Conservation (phyloP, 2,888 invertebrate genomes). For the Agrotis clavis region DNA sequence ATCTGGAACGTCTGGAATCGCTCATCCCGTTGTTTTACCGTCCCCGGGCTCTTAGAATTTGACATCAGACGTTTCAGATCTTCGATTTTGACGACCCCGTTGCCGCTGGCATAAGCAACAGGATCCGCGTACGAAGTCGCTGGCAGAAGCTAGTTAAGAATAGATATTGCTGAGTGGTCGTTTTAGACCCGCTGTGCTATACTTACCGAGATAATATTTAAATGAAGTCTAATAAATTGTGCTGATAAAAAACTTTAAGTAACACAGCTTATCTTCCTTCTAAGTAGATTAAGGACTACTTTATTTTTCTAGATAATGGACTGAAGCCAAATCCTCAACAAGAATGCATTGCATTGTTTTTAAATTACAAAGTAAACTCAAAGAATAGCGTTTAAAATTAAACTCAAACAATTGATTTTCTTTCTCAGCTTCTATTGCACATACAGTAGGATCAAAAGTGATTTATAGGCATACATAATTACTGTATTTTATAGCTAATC, state of each 20-base stretch:
- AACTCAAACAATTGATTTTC: neutral
- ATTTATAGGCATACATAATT: neutral
- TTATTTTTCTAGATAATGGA: neutral
- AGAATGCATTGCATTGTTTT: too few relatives aligned
- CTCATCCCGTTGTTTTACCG: too few relatives aligned
- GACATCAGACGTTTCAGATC: too few relatives aligned
- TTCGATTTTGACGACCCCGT: too few relatives aligned
- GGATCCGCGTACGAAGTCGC: too few relatives aligned
- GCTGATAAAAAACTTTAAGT: slow-evolving; percentile 16
- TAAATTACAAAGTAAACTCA: neutral
- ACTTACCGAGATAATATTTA: slow-evolving; percentile 12
- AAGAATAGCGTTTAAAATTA: neutral
- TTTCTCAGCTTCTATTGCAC: neutral
- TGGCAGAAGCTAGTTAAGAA: too few relatives aligned
- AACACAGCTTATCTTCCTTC: neutral
- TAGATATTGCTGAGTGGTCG: neutral
- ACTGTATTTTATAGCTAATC: slow-evolving; percentile 2
- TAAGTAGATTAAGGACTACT: neutral
- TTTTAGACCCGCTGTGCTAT: too few relatives aligned
- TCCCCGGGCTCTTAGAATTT: too few relatives aligned
- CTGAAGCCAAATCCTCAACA: too few relatives aligned
- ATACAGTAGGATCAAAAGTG: slow-evolving; percentile 15
- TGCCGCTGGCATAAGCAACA: too few relatives aligned
- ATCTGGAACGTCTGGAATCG: too few relatives aligned
- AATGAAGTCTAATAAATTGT: slow-evolving; percentile 10